These are phyloP conservation scores for Dascillus cervinus DNA, from an alignment of 2,888 invertebrate species.

Conservation along the genomic window DNA sequence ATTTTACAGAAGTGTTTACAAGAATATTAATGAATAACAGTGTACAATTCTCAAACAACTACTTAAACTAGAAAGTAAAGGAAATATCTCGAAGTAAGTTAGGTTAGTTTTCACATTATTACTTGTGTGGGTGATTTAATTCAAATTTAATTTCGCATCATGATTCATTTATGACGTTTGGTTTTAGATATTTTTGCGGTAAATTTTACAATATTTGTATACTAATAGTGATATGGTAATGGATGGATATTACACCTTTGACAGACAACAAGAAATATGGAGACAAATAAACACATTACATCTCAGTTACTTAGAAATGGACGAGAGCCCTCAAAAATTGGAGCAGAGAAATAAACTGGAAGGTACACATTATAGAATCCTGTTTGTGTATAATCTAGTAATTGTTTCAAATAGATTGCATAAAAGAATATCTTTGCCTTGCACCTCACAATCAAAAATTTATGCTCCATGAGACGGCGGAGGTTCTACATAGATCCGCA, in stretches of 20 bases:
- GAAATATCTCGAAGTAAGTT: no score
- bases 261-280: constrained; percentile 60
- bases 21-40: no score
- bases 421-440: constrained; percentile 68
- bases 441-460: constrained; percentile 77
- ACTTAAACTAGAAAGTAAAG: no score
- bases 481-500: constrained; percentile 68
- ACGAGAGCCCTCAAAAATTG: constrained; percentile 71
- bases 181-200: no score
- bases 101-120: no score
- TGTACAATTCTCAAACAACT: no score
- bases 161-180: constrained; percentile 12
- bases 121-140: no score
- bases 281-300: constrained; percentile 68
- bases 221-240: constrained; percentile 41
- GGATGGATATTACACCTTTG: constrained; percentile 48
- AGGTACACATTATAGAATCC: constrained; percentile 44
- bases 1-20: no score
- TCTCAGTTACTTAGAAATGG: constrained; percentile 70
- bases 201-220: no score
- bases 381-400: not conserved
- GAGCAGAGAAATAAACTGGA: constrained; percentile 69
- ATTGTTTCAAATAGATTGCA: constrained; percentile 50
- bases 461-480: constrained; percentile 63
- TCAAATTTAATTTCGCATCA: constrained; percentile 1